phyloP scores from a whole-genome alignment of 2,888 invertebrate species.

The Pristionchus entomophagus region DNA sequence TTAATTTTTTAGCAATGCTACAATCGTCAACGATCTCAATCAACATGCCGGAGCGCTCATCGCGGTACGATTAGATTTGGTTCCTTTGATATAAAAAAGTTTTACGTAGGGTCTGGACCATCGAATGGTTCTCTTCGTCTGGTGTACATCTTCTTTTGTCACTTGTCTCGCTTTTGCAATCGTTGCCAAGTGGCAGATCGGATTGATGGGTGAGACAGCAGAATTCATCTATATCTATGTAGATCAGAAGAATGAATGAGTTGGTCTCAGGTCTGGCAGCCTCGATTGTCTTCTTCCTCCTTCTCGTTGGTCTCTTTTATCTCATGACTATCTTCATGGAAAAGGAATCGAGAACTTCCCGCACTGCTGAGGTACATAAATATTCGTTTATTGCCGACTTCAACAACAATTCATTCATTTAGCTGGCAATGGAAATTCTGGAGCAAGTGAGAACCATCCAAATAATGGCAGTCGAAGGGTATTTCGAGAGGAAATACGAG shows the following conservation, averaged over 20 bases:
- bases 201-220: not conserved
- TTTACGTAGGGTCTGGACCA: constrained; percentile 63
- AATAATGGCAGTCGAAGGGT: constrained; percentile 75
- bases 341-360: not conserved
- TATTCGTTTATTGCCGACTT: not conserved
- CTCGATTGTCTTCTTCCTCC: constrained; percentile 19
- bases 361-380: constrained; percentile 10
- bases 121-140: constrained; percentile 58
- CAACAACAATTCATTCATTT: constrained; percentile 5
- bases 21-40: constrained; percentile 35
- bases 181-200: constrained; percentile 5
- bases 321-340: constrained; percentile 15
- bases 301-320: constrained; percentile 28
- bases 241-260: not conserved
- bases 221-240: too few species aligned
- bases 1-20: not conserved
- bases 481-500: constrained; percentile 73
- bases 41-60: not conserved
- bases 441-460: constrained; percentile 77
- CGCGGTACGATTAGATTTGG: too few species aligned
- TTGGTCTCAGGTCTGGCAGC: not conserved
- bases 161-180: not conserved
- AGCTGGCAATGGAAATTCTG: constrained; percentile 77
- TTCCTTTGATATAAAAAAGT: too few species aligned
- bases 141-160: constrained; percentile 46